These are phyloP conservation scores for Mustelus asterias DNA, from an alignment of 2,113 vertebrate species.

Conservation along the genomic window DNA sequence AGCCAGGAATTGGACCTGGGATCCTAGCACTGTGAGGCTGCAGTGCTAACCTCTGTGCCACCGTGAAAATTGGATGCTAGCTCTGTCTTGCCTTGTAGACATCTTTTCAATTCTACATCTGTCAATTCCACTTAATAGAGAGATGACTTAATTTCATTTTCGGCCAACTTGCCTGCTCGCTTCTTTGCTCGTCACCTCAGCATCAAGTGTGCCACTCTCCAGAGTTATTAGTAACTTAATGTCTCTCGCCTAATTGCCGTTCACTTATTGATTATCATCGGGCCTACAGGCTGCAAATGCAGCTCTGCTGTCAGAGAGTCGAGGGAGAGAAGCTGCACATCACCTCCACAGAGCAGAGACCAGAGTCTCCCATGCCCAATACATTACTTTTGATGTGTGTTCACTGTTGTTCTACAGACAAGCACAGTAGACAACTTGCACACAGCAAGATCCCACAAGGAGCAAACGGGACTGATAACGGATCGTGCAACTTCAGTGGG, in stretches of 20 bases:
- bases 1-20: no score
- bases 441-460: neutral
- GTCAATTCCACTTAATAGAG: neutral
- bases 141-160: constrained; percentile 16
- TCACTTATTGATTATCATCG: neutral
- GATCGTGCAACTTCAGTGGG: neutral
- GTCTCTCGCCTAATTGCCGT: neutral
- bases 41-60: no score
- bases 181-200: neutral
- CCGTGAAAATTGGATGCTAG: no score
- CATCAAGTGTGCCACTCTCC: neutral
- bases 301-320: neutral
- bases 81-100: no score
- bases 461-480: neutral
- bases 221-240: neutral
- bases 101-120: neutral
- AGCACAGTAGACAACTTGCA: neutral
- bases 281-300: neutral
- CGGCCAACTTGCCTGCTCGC: neutral
- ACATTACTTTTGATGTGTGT: neutral
- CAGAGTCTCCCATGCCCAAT: neutral
- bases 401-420: neutral
- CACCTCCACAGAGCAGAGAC: neutral
- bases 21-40: no score
- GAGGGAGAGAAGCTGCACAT: neutral